Percentiles rank a stretch among this genome's conserved stretches.
phyloP scores from a whole-genome alignment of 37 sponge, comb jelly and placozoan genomes.

The Beroe ovata region DNA sequence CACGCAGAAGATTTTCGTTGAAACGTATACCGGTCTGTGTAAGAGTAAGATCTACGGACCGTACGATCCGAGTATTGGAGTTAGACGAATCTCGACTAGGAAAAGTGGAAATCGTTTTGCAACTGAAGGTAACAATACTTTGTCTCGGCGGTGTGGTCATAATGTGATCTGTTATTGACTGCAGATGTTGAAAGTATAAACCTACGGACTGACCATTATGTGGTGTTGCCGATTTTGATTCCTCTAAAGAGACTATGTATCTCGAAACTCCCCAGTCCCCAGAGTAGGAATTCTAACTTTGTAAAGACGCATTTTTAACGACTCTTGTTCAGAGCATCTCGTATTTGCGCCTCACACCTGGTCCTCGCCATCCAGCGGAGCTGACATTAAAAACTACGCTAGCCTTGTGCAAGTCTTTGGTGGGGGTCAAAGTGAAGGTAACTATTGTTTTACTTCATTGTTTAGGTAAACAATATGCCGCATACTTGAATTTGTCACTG shows the following conservation, averaged over 20 bases:
- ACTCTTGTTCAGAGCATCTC: constrained; percentile 26
- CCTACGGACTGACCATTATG: no score
- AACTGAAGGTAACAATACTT: constrained; percentile 4
- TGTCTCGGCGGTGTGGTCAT: no score
- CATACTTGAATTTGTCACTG: no score
- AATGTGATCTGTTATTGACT: no score
- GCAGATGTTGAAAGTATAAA: no score
- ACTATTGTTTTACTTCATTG: no score
- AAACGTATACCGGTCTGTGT: constrained; percentile 17
- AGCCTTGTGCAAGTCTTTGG: background rate
- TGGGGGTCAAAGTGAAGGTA: background rate
- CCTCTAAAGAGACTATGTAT: no score
- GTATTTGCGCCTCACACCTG: background rate
- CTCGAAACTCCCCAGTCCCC: no score
- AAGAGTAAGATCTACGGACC: constrained; percentile 19
- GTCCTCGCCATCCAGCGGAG: background rate
- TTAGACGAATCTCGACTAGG: background rate
- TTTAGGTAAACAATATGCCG: no score
- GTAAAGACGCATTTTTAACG: no score
- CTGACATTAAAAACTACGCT: background rate
- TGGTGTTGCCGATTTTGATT: no score
- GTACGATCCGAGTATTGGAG: constrained; percentile 22
- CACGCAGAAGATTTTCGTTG: constrained; percentile 24
- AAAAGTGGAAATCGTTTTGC: background rate
- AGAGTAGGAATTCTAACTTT: no score